Base-by-base conservation (phyloP, 2,797 vertebrate genomes). In the Parambassis ranga region DNA sequence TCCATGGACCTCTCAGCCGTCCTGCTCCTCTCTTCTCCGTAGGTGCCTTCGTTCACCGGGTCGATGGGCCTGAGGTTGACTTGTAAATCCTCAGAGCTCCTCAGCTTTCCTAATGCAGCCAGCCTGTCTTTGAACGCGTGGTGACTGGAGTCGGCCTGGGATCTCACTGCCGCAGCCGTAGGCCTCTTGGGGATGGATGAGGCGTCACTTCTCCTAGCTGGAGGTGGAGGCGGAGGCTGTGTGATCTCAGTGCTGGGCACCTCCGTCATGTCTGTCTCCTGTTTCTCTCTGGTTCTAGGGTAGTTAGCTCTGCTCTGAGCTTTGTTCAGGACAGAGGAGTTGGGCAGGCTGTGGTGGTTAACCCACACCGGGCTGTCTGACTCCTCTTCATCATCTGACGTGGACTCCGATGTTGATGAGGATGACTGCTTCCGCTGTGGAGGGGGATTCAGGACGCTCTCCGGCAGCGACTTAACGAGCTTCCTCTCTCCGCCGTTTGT, bases 51-150 rank as follows among this genome's bases (percentile, higher is more conserved):
- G 0, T 41, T 80, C 4, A 22, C 65, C 0, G 57, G 5, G 4
- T 89, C 86, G 0, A 49, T 39, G 0, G 86, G 71, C 56, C 55
- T 75, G 0, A 71, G 49, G 2, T 77, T 38, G 1, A 76, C 84
- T 10, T 83, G 85, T 23, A 89, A 31, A 39, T 93, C 92, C 61
- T 94, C 93, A 0, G 90, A 87, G 66, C 91, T 92, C 68, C 94
- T 93, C 41, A 95, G 87, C 63, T 95, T 96, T 1, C 96, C 95
- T 36, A 97, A 91, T 1, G 92, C 95, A 0, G 93, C 94, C 55
- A 97, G 82, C 2, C 96, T 88, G 73, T 97, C 96, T 83, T 95
- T 94, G 67, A 97, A 95, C 5, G 95, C 94, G 26, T 93, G 90
- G 50, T 93, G 93, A 52, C 93, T 91, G 28, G 91, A 90, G 20